Conservation (phyloP, 2,888 invertebrate species). For the Troglohyphantes excavatus region DNA sequence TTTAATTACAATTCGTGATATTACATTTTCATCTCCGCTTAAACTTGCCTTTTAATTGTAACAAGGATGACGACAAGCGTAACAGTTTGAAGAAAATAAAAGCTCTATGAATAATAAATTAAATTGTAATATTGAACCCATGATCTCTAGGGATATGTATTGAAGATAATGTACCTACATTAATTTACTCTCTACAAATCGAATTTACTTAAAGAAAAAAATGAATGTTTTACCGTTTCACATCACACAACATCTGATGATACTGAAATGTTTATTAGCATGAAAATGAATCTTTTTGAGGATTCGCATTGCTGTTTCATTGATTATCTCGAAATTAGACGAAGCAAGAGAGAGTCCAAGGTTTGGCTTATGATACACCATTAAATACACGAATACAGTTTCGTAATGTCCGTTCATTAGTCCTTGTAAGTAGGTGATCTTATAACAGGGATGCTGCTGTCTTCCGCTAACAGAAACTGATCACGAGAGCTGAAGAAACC, state of each 20-base stretch:
- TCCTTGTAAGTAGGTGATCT: neutral
- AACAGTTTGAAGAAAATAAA: conserved; percentile 6
- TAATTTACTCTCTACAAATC: conserved; percentile 61
- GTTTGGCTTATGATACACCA: conserved; percentile 55
- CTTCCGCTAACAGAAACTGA: neutral
- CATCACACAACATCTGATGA: conserved; percentile 23
- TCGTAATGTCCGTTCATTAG: neutral
- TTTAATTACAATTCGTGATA: neutral
- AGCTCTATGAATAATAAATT: conserved; percentile 36
- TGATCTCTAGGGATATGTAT: conserved; percentile 66
- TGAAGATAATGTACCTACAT: conserved; percentile 54
- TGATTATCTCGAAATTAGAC: conserved; percentile 74
- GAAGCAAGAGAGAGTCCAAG: conserved; percentile 64
- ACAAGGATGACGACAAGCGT: neutral
- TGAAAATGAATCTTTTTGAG: conserved; percentile 14
- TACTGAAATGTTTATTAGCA: conserved; percentile 21
- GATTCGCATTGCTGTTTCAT: conserved; percentile 21
- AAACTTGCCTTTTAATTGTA: neutral
- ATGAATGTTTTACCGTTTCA: neutral
- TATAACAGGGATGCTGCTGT: neutral
- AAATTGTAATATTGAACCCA: conserved; percentile 20
- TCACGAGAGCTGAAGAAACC: conserved; percentile 48
- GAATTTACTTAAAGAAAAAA: conserved; percentile 39
- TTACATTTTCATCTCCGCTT: conserved; percentile 40
- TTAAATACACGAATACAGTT: conserved; percentile 43